Evolutionary conservation across 2,113 vertebrate genomes (phyloP).

Genomic region (Engraulis encrasicolus): DNA sequence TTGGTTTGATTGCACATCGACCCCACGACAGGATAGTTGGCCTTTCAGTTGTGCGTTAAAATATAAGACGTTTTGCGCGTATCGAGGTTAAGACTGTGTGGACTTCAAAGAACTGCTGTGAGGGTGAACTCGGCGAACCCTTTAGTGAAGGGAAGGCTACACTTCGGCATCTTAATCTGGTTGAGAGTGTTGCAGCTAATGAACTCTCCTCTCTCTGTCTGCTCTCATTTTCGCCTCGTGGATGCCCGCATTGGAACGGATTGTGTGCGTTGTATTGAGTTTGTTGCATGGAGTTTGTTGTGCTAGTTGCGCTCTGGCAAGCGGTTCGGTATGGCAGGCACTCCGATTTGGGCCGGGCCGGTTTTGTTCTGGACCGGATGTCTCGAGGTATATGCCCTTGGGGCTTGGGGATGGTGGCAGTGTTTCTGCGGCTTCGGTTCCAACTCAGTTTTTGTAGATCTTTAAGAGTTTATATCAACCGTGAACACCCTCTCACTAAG

Average conservation of each 20-base stretch:
- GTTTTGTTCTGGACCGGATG: not conserved
- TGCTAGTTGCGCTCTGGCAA: too few species aligned
- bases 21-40: not conserved
- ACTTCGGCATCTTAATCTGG: not conserved
- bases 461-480: not conserved
- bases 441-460: not conserved
- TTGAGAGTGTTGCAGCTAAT: not conserved
- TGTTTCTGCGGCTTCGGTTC: not conserved
- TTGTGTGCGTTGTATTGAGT: not conserved
- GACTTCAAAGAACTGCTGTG: not conserved
- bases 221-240: not conserved
- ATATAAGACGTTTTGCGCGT: not conserved
- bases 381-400: not conserved
- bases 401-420: not conserved
- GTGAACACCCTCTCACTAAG: not conserved
- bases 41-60: not conserved
- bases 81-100: not conserved
- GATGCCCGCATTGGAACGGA: too few species aligned
- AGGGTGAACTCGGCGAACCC: not conserved
- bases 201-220: not conserved
- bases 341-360: not conserved
- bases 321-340: too few species aligned
- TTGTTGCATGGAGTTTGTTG: not conserved
- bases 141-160: not conserved
- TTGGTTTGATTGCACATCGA: not conserved